Evolutionary conservation across 2,888 invertebrate species (phyloP), one percentile per base, ranked within the genome.

Genomic region (Pterostichus niger): DNA sequence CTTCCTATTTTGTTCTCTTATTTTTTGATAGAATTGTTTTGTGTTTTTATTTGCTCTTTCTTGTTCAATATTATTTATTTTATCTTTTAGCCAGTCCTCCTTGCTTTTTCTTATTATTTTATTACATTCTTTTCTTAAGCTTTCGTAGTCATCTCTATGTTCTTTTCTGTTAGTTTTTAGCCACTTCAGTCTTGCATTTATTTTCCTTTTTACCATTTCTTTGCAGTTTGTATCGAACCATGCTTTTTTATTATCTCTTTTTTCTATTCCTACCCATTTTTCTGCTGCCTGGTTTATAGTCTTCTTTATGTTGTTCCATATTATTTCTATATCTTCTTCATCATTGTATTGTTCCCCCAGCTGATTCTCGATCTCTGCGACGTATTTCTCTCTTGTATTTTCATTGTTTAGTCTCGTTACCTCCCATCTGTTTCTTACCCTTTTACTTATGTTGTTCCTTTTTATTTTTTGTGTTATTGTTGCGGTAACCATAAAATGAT

Each of bases 401-500:
- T n/a, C n/a, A n/a, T n/a, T n/a, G 11, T 61, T 40, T 64, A 76
- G 59, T 49, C 61, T 77, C 40, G 56, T 49, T 33, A 64, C 64
- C 40, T 77, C 24, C 83, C 15, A 83, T 33, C 76, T 54, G n/a
- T 13, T 52, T 9, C 13, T 9, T 49, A 15, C 24, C 44, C 24
- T 24, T 61, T 7, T 11, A 31, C 61, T 49, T 46, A 59, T 68
- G 1, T 61, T 11, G 17, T 15, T 75, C 59, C 44, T 46, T 71
- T 13, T 54, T 33, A 59, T 49, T 61, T 75, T n/a, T 82, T 75
- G 73, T 6, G 24, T 52, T 15, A 82, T 75, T 54, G 7, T 35
- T 46, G 82, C 64, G 6, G 64, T 76, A 40, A 82, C 76, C 77
- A 78, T 17, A n/a, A 52, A 40, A 33, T 83, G 83, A 54, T 83